phyloP scores from a whole-genome alignment of 1,140 invertebrate species.

The Fopius arisanus region DNA sequence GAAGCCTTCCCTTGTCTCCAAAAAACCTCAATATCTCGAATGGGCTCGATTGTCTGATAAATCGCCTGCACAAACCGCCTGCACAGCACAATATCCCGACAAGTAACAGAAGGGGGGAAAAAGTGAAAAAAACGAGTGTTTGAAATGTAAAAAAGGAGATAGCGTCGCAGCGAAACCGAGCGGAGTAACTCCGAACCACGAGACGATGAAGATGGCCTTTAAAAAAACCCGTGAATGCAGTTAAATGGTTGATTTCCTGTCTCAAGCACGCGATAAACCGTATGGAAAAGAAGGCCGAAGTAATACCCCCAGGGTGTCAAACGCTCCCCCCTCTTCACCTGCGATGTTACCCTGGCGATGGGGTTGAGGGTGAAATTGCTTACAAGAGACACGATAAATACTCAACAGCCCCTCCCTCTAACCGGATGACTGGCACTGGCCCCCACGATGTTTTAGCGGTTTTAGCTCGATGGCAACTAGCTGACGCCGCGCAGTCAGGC shows the following conservation, averaged over 20 bases:
- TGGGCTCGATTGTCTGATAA: too few relatives aligned
- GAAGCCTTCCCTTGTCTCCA: neutral
- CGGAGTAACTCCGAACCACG: neutral
- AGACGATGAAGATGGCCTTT: neutral
- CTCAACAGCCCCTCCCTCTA: conserved; percentile 42
- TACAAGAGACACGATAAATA: conserved; percentile 12
- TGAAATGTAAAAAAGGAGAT: neutral
- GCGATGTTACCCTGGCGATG: too few relatives aligned
- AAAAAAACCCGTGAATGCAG: too few relatives aligned
- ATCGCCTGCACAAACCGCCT: too few relatives aligned
- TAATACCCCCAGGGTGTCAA: too few relatives aligned
- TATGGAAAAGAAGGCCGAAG: too few relatives aligned
- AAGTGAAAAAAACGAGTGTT: neutral
- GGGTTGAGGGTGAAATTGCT: neutral
- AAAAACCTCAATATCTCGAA: neutral
- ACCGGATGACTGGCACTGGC: conserved; percentile 41
- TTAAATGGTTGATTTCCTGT: too few relatives aligned
- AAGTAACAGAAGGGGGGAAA: too few relatives aligned
- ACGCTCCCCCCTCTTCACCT: too few relatives aligned
- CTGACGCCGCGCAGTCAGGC: conserved; percentile 42
- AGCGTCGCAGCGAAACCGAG: neutral
- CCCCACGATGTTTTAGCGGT: conserved; percentile 40
- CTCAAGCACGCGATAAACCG: too few relatives aligned
- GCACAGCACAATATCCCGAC: too few relatives aligned
- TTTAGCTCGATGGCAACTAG: conserved; percentile 11